Evolutionary conservation across 2,113 vertebrate genomes (phyloP).

Genomic region (Cephalophus harveyi): DNA sequence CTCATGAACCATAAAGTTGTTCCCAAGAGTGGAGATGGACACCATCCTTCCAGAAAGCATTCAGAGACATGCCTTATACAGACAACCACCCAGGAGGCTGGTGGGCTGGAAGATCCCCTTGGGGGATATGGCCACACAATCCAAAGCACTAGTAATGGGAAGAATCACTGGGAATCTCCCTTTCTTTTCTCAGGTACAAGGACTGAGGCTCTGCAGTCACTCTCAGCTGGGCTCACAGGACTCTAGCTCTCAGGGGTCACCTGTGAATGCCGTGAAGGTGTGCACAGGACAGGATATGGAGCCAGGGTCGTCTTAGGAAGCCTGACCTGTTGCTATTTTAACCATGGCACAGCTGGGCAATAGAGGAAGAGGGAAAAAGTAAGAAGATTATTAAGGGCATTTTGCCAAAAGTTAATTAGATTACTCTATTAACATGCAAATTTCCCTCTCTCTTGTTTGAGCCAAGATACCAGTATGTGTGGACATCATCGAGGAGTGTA

Average conservation of each 20-base stretch:
- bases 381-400: neutral
- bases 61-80: neutral
- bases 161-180: neutral
- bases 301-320: neutral
- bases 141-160: neutral
- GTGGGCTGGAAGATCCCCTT: too few species aligned
- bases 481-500: neutral
- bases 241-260: neutral
- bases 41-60: neutral
- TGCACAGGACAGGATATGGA: neutral
- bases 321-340: neutral
- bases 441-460: slow-evolving; percentile 13
- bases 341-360: neutral
- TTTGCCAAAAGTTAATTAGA: slow-evolving; percentile 6
- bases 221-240: neutral
- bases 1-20: neutral
- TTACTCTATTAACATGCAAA: neutral
- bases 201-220: neutral
- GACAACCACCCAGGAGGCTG: neutral
- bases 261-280: neutral
- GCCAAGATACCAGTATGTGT: neutral
- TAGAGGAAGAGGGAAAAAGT: neutral
- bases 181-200: neutral
- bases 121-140: neutral
- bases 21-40: neutral